These are phyloP conservation scores for Blera fallax DNA, from an alignment of 2,888 invertebrate species.

Conservation along the genomic window DNA sequence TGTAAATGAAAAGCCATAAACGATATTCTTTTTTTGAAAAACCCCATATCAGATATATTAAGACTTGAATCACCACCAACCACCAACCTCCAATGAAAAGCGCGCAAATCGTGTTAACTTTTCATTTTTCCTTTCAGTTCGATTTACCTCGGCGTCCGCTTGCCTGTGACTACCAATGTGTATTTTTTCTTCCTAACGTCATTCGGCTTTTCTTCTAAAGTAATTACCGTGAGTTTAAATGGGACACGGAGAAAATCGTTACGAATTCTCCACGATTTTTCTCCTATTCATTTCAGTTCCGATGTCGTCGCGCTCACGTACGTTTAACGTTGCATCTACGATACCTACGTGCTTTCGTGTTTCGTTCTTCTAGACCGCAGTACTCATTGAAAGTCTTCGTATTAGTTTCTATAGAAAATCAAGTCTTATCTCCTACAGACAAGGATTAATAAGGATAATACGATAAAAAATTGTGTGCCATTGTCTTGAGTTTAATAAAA, in stretches of 20 bases:
- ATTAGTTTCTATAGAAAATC: neutral
- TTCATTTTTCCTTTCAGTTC: conserved; percentile 19
- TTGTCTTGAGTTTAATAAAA: conserved; percentile 27
- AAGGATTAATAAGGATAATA: conserved; percentile 55
- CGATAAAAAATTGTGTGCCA: conserved; percentile 35
- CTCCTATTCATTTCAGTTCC: conserved; percentile 57
- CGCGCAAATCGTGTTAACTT: conserved; percentile 42
- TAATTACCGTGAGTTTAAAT: conserved; percentile 59
- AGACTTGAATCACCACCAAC: conserved; percentile 9
- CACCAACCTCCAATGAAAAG: conserved; percentile 20
- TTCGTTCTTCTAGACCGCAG: neutral
- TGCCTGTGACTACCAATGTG: conserved; percentile 26
- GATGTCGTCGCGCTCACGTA: conserved; percentile 62
- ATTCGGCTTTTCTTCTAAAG: conserved; percentile 49
- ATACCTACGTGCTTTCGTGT: conserved; percentile 43
- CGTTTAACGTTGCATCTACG: conserved; percentile 45
- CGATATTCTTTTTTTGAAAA: conserved; percentile 20
- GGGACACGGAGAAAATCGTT: conserved; percentile 54
- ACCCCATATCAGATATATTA: neutral
- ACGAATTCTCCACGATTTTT: conserved; percentile 52
- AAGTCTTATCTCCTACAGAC: neutral
- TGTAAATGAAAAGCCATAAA: neutral
- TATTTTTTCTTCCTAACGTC: conserved; percentile 33
- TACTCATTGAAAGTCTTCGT: neutral
- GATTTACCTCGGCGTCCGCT: neutral